Evolutionary conservation across 2,888 invertebrate species (phyloP).

Genomic region (Platycnemis pennipes): DNA sequence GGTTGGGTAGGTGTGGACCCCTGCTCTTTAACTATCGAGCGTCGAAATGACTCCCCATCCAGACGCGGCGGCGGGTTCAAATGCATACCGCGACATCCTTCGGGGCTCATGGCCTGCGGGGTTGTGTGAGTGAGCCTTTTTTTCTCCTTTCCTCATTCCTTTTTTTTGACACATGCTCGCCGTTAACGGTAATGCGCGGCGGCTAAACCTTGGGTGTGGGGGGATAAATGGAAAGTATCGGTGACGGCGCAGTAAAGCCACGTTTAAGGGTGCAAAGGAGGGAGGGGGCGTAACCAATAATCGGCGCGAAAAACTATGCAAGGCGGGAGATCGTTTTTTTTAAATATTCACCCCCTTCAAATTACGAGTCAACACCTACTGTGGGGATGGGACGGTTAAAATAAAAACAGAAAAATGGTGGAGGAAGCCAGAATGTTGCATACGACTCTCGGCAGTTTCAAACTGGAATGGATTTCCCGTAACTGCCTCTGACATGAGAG

Average conservation of each 20-base stretch:
- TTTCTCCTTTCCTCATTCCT: not conserved
- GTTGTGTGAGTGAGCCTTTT: not conserved
- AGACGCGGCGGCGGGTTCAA: not conserved
- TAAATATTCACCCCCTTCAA: not conserved
- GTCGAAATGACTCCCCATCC: not conserved
- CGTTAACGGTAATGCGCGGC: slow-evolving; percentile 10
- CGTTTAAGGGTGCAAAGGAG: not conserved
- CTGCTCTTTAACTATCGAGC: not conserved
- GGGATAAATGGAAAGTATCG: not conserved
- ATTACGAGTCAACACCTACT: not conserved
- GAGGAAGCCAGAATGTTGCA: not conserved
- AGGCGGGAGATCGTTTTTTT: not conserved
- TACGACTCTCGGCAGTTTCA: not conserved
- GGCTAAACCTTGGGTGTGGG: not conserved
- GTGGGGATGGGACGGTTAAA: not conserved
- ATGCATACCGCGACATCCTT: not conserved
- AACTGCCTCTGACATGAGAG: not conserved
- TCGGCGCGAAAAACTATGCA: not conserved
- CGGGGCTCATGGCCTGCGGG: not conserved
- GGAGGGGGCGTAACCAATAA: not conserved
- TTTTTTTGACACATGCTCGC: not conserved
- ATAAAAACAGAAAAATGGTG: not conserved
- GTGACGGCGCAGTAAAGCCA: not conserved
- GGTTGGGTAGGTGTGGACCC: not conserved
- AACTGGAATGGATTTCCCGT: not conserved